Evolutionary conservation across 2,113 vertebrate genomes (phyloP), one percentile per base, ranked within the genome.

Genomic region (Opisthocomus hoazin): DNA sequence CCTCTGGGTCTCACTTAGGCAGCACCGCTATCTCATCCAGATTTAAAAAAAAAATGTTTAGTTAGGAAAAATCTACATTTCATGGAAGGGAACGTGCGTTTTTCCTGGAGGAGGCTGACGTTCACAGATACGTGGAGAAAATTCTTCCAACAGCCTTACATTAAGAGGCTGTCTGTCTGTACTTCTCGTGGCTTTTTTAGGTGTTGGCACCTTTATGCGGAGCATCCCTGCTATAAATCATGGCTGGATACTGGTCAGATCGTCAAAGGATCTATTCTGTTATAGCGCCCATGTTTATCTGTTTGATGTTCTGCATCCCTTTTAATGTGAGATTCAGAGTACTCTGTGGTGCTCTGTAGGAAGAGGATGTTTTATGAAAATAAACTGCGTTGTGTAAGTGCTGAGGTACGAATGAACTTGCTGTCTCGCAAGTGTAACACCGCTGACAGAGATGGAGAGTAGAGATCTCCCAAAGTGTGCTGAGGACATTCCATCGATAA

Each of bases 381-480:
- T 86, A 92, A 96, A 84, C 58, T 56, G 61, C 54, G n/a, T 26
- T 86, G 83, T 84, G 69, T 61, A 43, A 63, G 43, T 75, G 76
- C 74, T 86, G 84, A 93, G 66, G 68, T 76, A 43, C 79, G 75
- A 93, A 84, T 91, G 89, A 97, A 92, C 50, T 73, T 60, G 60
- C 77, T 89, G 88, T 53, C 51, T 94, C 92, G 69, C 76, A 61
- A 78, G 70, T 19, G 70, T 91, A 89, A 95, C 71, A 76, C 80
- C n/a, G 11, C 82, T 70, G 83, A 92, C 64, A 89, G 77, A 63
- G 95, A 24, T 71, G 69, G 36, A 21, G 29, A 51, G 23, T 10
- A 81, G 65, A 51, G 84, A 83, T 51, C 89, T 95, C 96, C 95
- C 93, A 61, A 95, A 89, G 84, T 66, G 79, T 19, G 18, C 90